Evolutionary conservation across 2,888 invertebrate species (phyloP), one percentile per base, ranked within the genome.

Genomic region (Latrodectus hesperus): DNA sequence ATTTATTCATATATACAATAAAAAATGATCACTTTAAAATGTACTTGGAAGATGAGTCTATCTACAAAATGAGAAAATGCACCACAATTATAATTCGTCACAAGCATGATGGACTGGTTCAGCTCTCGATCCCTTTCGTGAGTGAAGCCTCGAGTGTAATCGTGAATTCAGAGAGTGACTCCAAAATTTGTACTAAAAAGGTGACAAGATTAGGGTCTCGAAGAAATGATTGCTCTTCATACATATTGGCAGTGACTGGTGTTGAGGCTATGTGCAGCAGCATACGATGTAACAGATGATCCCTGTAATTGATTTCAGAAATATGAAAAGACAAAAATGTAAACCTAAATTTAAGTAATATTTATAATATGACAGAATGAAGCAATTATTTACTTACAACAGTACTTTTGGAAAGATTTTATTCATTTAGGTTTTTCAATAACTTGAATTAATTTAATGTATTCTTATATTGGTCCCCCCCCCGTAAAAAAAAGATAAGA

Each of bases 161-260:
- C 68, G 97, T 96, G 91, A 97, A 96, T 92, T 98, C 97, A 91
- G 96, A 96, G 67, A 98, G 94, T 17, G 97, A 96, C 91, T 97
- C 96, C 72, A 98, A 94, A 92, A 98, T 97, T 93, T 98, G 97
- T 90, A 96, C 94, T 87, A 98, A 94, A 93, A 97, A 98, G 90
- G 96, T 96, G 88, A 97, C 94, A 65, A 98, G 94, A 82, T 95
- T 95, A 80, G 96, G 94, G 91, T 97, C 96, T 84, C 99, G 95
- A 88, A 99, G 93, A 92, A 99, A 99, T 80, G 99, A 98, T 91
- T 96, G 95, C 91, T 99, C 98, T 92, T 99, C 99, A 92, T 98
- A 99, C 97, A 99, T 97, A 92, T 98, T 97, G 12, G 92, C 91
- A 0, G 98, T 98, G 9, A 97, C 96, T 89, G 97, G 96, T 22